phyloP scores from a whole-genome alignment of 2,113 vertebrate species.

The Peromyscus leucopus region DNA sequence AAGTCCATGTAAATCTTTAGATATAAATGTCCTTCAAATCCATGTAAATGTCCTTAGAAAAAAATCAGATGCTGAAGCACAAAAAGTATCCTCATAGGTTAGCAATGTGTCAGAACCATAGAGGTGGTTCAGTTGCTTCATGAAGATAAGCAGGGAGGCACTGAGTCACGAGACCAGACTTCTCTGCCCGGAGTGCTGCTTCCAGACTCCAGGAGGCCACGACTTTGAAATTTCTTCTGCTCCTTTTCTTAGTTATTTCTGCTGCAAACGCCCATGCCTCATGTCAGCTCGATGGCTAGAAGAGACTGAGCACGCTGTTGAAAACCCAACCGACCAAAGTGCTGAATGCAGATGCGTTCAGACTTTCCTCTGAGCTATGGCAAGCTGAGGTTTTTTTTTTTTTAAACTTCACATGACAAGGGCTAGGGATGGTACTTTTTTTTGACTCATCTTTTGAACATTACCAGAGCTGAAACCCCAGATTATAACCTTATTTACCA shows the following conservation, averaged over 20 bases:
- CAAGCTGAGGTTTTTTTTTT: conserved; percentile 68
- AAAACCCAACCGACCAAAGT: conserved; percentile 37
- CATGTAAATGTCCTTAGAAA: not conserved
- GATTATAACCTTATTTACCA: conserved; percentile 79
- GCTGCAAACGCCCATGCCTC: not conserved
- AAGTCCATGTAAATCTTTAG: not conserved
- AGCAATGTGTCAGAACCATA: not conserved
- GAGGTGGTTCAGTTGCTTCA: not conserved
- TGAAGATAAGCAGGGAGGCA: not conserved
- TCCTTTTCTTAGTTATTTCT: conserved; percentile 42
- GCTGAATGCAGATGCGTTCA: conserved; percentile 40
- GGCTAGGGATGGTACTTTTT: conserved; percentile 75
- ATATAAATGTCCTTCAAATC: no score
- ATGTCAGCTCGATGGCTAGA: not conserved
- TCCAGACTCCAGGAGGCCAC: not conserved
- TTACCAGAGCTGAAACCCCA: conserved; percentile 73
- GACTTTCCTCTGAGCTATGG: conserved; percentile 52
- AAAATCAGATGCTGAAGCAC: not conserved
- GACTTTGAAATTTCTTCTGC: not conserved
- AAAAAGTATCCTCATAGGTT: not conserved
- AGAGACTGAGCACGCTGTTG: not conserved
- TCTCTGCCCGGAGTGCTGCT: not conserved
- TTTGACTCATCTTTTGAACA: conserved; percentile 77
- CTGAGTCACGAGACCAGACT: not conserved
- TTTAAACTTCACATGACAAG: conserved; percentile 65